These are phyloP conservation scores for Bembecia ichneumoniformis DNA, from an alignment of 2,888 invertebrate genomes.

Conservation along the genomic window DNA sequence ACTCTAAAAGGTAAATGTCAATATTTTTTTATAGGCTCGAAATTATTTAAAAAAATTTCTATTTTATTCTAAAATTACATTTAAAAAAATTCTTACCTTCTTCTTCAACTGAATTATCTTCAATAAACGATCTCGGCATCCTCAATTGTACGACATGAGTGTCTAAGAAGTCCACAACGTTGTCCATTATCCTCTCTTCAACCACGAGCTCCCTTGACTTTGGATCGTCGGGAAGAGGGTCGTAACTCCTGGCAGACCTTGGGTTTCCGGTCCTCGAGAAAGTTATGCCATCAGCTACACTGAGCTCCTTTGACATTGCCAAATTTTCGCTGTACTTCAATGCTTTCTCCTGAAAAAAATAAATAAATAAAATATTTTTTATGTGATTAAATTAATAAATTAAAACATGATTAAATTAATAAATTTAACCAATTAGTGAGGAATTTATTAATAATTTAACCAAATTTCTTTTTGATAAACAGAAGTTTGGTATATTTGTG, in stretches of 20 bases:
- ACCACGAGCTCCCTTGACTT: constrained; percentile 52
- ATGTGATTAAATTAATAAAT: no score
- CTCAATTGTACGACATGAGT: constrained; percentile 55
- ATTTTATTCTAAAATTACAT: no score
- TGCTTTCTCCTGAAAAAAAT: constrained; percentile 53
- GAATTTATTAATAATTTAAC: no score
- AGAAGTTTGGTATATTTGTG: no score
- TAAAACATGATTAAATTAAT: no score
- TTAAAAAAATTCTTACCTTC: constrained; percentile 42
- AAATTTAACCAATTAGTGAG: no score
- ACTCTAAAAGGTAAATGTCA: no score
- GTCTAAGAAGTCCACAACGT: constrained; percentile 58
- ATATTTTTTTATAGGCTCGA: no score
- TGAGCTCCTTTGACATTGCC: constrained; percentile 53
- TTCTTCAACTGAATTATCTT: constrained; percentile 58
- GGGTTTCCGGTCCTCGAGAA: constrained; percentile 55
- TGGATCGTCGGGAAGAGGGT: constrained; percentile 53
- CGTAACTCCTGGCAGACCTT: constrained; percentile 56
- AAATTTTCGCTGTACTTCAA: constrained; percentile 62
- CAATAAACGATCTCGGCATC: constrained; percentile 59
- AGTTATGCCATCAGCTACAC: constrained; percentile 49
- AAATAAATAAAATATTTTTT: no score
- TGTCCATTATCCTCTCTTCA: constrained; percentile 62
- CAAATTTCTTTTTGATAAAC: no score
- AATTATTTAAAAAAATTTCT: no score